Evolutionary conservation across 1,140 invertebrate species (phyloP), one percentile per base, ranked within the genome.

Genomic region (Drosophila hydei): DNA sequence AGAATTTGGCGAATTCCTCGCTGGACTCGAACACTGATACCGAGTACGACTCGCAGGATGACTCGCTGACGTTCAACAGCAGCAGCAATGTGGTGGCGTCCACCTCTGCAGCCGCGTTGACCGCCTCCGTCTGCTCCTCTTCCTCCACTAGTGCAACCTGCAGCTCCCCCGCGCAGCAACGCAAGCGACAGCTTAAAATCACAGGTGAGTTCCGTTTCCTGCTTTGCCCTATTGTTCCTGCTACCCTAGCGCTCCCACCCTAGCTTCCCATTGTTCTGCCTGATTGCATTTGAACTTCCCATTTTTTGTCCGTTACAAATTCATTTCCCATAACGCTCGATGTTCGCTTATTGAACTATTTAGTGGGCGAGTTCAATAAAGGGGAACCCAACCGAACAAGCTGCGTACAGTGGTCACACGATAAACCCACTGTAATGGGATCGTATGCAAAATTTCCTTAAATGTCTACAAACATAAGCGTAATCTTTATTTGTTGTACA

Each of bases 171-270:
- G 47, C 51, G 61, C 68, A 71, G 48, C 48, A 74, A 14, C 77
- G 84, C 62, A 91, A 91, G 59, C 74, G 91, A 47, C 91, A 91
- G 62, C 89, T 79, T 12, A 91, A 91, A 89, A 91, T 91, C 71
- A 91, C 91, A 91, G 91, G 91, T 91, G 75, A 91, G 78, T 84
- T 58, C 12, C 19, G 6, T 38, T 48, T 6, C 19, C 19, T 19
- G 30, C 9, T 16, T 19, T 5, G 18, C 11, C 23, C 12, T 36
- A 11, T 30, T 33, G 8, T 21, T 8, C 4, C 33, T 21, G 3
- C 16, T 40, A 1, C 18, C 19, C 70, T 75, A 42, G 14, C 38
- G 38, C 16, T 42, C 38, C 5, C 23, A 19, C 7, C 50, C 8
- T 52, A 30, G 77, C 78, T 88, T 87, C 83, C 78, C 83, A 88